phyloP scores from a whole-genome alignment of 1,140 invertebrate genomes.

The Panagrolaimus sp. region DNA sequence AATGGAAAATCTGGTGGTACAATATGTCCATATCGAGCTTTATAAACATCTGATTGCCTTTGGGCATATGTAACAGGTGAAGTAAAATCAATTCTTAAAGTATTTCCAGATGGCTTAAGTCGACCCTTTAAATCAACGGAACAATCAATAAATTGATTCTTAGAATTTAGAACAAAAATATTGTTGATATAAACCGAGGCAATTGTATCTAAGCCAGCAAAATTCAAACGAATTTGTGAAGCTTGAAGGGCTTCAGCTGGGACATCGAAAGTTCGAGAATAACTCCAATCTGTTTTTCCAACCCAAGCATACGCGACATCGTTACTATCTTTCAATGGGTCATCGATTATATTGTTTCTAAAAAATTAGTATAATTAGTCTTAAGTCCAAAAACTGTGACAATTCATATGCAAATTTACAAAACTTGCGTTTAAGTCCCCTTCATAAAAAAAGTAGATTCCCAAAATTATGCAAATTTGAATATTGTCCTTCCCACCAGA shows the following conservation, averaged over 20 bases:
- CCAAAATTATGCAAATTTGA: no score
- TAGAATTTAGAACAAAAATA: background rate
- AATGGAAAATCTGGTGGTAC: conserved; percentile 77
- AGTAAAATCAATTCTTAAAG: background rate
- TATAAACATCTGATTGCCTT: background rate
- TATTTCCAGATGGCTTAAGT: background rate
- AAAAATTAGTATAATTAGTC: no score
- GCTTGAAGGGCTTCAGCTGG: background rate
- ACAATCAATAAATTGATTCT: conserved; percentile 2
- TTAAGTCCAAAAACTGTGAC: no score
- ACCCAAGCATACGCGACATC: background rate
- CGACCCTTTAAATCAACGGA: background rate
- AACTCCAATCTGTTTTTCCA: background rate
- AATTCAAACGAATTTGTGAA: background rate
- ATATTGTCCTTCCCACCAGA: no score
- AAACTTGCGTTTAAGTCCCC: no score
- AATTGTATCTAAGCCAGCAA: conserved; percentile 4
- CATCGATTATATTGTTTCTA: background rate
- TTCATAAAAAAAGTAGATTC: no score
- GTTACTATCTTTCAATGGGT: background rate
- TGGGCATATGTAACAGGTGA: background rate
- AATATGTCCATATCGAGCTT: conserved; percentile 63
- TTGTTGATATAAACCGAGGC: conserved; percentile 6
- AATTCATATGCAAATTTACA: no score
- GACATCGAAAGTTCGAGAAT: background rate